Evolutionary conservation across 2,113 vertebrate genomes (phyloP).

Genomic region (Ciconia maguari): DNA sequence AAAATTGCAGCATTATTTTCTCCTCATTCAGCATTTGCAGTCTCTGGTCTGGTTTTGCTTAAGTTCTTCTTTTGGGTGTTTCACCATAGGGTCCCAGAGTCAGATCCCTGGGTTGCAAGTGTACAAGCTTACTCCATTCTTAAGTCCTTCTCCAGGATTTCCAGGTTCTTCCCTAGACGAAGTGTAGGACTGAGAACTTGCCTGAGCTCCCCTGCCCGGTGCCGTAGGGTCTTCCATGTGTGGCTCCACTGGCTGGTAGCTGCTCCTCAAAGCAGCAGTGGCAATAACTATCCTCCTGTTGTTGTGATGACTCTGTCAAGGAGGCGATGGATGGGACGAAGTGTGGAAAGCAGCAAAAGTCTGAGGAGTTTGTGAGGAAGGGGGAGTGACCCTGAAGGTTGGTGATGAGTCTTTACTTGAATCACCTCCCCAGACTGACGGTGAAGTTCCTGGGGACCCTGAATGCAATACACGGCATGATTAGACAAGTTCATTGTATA

Average conservation of each 20-base stretch:
- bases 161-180: neutral
- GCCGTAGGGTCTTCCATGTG: neutral
- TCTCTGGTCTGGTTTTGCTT: neutral
- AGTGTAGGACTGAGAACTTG: neutral
- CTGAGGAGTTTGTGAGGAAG: neutral
- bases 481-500: neutral
- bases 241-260: neutral
- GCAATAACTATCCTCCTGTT: neutral
- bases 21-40: neutral
- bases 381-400: neutral
- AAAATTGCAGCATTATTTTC: neutral
- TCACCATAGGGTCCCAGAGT: neutral
- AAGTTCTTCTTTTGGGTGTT: neutral
- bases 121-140: neutral
- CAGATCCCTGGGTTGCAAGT: neutral
- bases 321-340: neutral
- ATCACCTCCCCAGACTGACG: neutral
- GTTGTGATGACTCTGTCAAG: neutral
- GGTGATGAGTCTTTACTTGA: neutral
- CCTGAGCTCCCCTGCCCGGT: neutral
- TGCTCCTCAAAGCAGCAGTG: neutral
- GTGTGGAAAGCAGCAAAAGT: neutral
- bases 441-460: neutral
- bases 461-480: neutral
- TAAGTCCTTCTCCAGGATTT: neutral